phyloP scores from a whole-genome alignment of 1,140 invertebrate species.

The Meloidogyne floridensis region DNA sequence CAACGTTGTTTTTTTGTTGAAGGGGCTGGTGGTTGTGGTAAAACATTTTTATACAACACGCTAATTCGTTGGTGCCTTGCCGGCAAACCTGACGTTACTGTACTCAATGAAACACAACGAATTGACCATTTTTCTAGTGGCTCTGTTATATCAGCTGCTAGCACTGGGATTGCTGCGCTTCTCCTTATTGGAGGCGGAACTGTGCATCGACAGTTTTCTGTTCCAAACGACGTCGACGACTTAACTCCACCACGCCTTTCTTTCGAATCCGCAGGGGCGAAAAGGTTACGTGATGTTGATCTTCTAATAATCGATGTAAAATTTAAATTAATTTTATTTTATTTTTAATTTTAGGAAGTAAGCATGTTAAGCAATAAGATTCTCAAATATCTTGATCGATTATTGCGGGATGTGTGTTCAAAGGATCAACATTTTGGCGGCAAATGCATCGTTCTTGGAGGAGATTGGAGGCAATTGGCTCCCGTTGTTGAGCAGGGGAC shows the following conservation, averaged over 20 bases:
- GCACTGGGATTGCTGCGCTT: conserved; percentile 60
- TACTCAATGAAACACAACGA: background rate
- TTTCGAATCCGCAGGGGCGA: conserved; percentile 22
- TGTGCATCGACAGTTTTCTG: conserved; percentile 36
- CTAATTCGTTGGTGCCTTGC: conserved; percentile 31
- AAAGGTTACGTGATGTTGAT: background rate
- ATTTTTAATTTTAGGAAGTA: background rate
- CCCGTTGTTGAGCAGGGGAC: conserved; percentile 43
- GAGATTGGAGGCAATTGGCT: conserved; percentile 60
- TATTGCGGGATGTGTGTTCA: conserved; percentile 19
- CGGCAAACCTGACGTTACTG: background rate
- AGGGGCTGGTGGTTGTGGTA: conserved; percentile 64
- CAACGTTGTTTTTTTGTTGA: conserved; percentile 46
- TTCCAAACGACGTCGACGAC: conserved; percentile 27
- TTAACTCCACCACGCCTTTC: background rate
- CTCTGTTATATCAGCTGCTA: conserved; percentile 40
- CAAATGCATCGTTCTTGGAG: conserved; percentile 52
- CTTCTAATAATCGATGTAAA: background rate
- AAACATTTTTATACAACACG: conserved; percentile 65
- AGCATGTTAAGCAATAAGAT: conserved; percentile 20
- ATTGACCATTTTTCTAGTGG: background rate
- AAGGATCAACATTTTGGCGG: conserved; percentile 54
- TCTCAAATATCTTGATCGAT: conserved; percentile 5
- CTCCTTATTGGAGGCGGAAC: conserved; percentile 51
- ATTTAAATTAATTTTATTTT: background rate